phyloP scores from a whole-genome alignment of 2,113 vertebrate species.

The Pachycephala philippinensis region DNA sequence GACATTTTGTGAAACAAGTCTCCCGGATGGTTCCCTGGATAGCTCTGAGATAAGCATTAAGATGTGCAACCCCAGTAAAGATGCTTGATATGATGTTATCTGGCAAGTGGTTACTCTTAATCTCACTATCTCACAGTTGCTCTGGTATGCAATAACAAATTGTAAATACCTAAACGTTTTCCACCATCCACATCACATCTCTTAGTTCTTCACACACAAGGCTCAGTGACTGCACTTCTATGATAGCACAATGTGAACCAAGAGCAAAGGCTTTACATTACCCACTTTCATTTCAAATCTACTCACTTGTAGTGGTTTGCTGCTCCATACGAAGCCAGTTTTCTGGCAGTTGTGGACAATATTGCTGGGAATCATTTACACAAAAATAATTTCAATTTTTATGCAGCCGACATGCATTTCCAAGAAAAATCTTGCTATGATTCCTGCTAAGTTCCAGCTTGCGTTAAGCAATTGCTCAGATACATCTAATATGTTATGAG shows the following conservation, averaged over 20 bases:
- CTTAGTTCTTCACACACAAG: neutral
- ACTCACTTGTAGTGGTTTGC: neutral
- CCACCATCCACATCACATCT: neutral
- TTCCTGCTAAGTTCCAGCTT: neutral
- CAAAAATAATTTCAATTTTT: neutral
- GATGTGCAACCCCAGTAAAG: neutral
- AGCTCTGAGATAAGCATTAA: conserved; percentile 32
- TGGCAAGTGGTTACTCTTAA: conserved; percentile 12
- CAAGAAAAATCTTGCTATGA: neutral
- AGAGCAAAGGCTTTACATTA: neutral
- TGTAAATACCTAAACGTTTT: conserved; percentile 45
- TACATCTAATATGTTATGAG: neutral
- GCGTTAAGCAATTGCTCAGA: neutral
- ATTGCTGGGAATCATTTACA: neutral
- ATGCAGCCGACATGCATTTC: neutral
- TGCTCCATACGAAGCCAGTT: neutral
- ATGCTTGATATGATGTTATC: conserved; percentile 15
- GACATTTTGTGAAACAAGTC: neutral
- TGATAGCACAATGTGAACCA: neutral
- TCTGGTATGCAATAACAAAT: conserved; percentile 50
- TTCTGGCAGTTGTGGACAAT: neutral
- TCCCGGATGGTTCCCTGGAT: neutral
- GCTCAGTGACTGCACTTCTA: neutral
- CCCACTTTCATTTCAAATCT: neutral
- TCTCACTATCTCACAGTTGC: conserved; percentile 10